Base-by-base conservation (phyloP, 2,888 invertebrate species). In the Eupithecia centaureata region DNA sequence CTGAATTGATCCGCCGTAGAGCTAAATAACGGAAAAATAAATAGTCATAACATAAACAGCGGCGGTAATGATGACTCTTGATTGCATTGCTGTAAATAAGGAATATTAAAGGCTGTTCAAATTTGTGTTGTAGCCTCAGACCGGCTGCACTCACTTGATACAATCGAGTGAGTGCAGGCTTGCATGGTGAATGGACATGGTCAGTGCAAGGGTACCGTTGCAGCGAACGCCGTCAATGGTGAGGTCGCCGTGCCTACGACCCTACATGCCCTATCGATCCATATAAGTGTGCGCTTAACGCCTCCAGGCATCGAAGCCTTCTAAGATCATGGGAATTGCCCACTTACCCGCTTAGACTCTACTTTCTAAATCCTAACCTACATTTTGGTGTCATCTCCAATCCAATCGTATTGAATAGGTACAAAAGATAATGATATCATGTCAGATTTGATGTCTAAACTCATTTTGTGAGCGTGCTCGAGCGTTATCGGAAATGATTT, bases 211-310 rank as follows among this genome's bases (percentile, higher is more conserved):
- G 75, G 85, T 91, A 89, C 91, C 90, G 91, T 91, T 92, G 90
- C 86, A 78, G 75, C 79, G 77, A 76, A 72, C 63, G 77, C 81
- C 82, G 80, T 85, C 86, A 86, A 85, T 88, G 86, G 86, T 73
- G 81, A 85, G 86, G 88, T 84, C 85, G 84, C 79, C 77, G 83
- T 82, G 86, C 84, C 85, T 86, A 80, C 86, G 90, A 89, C 90
- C 87, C 86, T 82, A 79, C 74, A 80, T 84, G 86, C 87, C 89
- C 89, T 89, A 89, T 89, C 90, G 89, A 89, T 88, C 90, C 87
- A 85, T 86, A 86, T 86, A 86, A 81, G 83, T 65, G 83, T 65
- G 69, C 67, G 62, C 70, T 70, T 74, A 73, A 74, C 74, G 78
- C 79, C 79, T 75, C 70, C 70, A 77, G 79, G 71, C 70, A 74